A percentile compares a stretch with the other conserved stretches of the same genome.
These are phyloP conservation scores for Pogonocichla stellata DNA, from an alignment of 2,113 vertebrate genomes.

Conservation along the genomic window DNA sequence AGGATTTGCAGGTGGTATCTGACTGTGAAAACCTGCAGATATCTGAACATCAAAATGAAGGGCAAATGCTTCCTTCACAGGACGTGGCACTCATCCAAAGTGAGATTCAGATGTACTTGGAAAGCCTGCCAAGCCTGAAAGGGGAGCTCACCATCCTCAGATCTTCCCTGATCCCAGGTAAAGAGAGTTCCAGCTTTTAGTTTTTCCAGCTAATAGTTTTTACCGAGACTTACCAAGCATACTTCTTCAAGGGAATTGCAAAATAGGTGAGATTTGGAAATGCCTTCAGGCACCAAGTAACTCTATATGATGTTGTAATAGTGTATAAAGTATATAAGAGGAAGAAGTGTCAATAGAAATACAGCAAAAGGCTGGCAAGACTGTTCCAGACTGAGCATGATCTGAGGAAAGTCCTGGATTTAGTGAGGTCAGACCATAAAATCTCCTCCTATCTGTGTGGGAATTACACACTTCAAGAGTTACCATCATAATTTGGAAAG, in stretches of 20 bases:
- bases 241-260: not conserved
- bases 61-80: not conserved
- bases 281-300: not conserved
- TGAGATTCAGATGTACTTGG: conserved; percentile 78
- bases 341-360: not conserved
- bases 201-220: not conserved
- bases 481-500: not conserved
- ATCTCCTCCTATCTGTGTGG: not conserved
- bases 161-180: conserved; percentile 89
- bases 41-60: not conserved
- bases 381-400: not conserved
- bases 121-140: conserved; percentile 78
- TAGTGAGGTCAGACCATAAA: not conserved
- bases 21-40: conserved; percentile 16
- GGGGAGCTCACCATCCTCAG: conserved; percentile 79
- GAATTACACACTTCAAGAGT: not conserved
- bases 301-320: not conserved
- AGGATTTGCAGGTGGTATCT: conserved; percentile 23
- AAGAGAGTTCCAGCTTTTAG: not conserved
- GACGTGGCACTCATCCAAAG: conserved; percentile 20
- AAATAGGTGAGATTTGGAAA: not conserved
- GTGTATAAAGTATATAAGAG: not conserved
- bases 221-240: not conserved
- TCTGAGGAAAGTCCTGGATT: not conserved
- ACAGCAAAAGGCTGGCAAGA: not conserved